These are phyloP conservation scores for Notoglanidium macrostoma DNA, from an alignment of 2,797 vertebrate species.

Conservation along the genomic window DNA sequence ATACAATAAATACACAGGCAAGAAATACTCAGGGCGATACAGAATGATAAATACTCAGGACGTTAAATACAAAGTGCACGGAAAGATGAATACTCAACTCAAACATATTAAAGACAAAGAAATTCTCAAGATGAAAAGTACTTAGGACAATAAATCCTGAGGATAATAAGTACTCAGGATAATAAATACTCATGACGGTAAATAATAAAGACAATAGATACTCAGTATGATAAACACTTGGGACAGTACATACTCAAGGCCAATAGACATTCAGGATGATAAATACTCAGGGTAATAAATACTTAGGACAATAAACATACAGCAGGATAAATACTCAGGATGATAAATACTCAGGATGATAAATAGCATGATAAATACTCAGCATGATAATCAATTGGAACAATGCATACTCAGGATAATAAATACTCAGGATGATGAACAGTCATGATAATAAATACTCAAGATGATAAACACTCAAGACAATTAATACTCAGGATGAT, in stretches of 20 bases:
- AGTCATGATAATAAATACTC: too few relatives aligned
- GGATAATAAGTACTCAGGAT: background rate
- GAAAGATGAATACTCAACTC: background rate
- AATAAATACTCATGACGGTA: background rate
- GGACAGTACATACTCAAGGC: background rate
- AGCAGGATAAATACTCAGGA: background rate
- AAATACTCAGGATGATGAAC: too few relatives aligned
- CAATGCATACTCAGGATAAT: too few relatives aligned
- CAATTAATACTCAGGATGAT: background rate
- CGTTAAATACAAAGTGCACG: background rate
- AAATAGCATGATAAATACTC: background rate
- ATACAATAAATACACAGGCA: background rate
- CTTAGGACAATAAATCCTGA: background rate
- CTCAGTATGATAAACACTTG: background rate
- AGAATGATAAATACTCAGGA: background rate
- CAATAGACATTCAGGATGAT: background rate
- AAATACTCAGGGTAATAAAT: background rate
- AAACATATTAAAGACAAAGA: background rate
- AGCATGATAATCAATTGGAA: too few relatives aligned
- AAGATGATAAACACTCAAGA: too few relatives aligned
- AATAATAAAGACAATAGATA: background rate
- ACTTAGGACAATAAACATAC: background rate
- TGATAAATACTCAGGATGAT: background rate
- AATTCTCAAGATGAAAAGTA: background rate
- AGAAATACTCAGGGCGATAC: background rate